Base-by-base conservation (phyloP, 2,797 vertebrate genomes). In the Rachycentron canadum region DNA sequence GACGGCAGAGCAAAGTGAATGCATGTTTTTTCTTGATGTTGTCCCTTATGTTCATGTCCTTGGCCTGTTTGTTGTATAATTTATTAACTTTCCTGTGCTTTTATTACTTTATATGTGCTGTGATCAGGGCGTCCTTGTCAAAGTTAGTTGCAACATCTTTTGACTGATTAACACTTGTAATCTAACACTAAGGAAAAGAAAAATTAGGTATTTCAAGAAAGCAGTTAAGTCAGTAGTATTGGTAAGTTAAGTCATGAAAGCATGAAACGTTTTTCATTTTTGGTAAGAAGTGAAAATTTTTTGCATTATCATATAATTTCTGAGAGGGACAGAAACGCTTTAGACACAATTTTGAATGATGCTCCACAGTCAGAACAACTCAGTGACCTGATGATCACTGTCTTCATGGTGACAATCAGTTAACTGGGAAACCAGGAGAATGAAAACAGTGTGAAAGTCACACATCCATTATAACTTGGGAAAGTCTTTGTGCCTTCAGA, bases 361-460 rank as follows among this genome's bases (percentile, higher is more conserved):
- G 12, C 12, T 52, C 53, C 61, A 16, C 14, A 66, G 59, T 55
- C 36, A 43, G 9, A 41, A 72, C 40, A 57, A 55, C 52, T 50
- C 6, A 67, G 49, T n/a, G 57, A 28, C 55, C 38, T 57, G 50
- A 59, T 56, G 40, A 78, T 78, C 32, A 26, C 14, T 9, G 26
- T 38, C 60, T 2, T 40, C 2, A 6, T 16, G 36, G 38, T 34
- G 7, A 61, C 64, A 38, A 64, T 49, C 30, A 55, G 28, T 47
- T 1, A 71, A 61, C 23, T n/a, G 41, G 21, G 34, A 65, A 40
- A 57, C 41, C 12, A 64, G 50, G 32, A 4, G 45, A n/a, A 43
- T 45, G 36, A 62, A 71, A 65, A 3, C 58, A 38, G 13, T 49
- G 53, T 72, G 58, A 36, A 40, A 55, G 53, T 62, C 36, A 67